phyloP scores from a whole-genome alignment of 2,113 vertebrate genomes.

The Terrapene triunguis region DNA sequence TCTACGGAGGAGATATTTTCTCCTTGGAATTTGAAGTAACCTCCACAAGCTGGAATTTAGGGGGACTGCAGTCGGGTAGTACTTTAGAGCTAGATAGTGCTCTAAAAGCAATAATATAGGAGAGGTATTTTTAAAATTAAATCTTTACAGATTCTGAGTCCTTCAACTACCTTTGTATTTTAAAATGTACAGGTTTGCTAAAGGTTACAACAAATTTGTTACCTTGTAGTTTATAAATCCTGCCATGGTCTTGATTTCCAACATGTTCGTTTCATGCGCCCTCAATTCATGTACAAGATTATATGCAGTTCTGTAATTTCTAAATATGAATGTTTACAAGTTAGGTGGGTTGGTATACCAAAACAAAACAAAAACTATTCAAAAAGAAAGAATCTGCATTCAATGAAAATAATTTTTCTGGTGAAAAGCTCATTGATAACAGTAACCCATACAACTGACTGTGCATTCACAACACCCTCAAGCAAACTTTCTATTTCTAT shows the following conservation, averaged over 20 bases:
- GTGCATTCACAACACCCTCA: not conserved
- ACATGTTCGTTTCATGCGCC: slow-evolving; percentile 96
- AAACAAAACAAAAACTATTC: slow-evolving; percentile 7
- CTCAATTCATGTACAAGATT: slow-evolving; percentile 95
- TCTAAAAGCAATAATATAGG: not conserved
- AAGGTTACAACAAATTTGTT: slow-evolving; percentile 43
- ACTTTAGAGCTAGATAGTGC: not conserved
- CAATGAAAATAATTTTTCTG: slow-evolving; percentile 17
- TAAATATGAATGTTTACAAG: slow-evolving; percentile 59
- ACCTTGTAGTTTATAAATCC: slow-evolving; percentile 99
- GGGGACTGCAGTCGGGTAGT: accelerated
- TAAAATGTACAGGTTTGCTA: not conserved
- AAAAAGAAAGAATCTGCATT: not conserved
- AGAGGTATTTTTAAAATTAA: slow-evolving; percentile 5
- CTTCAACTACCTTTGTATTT: not conserved
- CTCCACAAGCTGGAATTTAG: not conserved
- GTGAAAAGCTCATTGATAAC: not conserved
- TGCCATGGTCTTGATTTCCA: slow-evolving; percentile 99
- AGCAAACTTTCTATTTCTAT: not conserved
- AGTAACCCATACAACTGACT: not conserved
- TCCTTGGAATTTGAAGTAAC: not conserved
- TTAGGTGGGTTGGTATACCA: not conserved
- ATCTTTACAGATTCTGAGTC: not conserved
- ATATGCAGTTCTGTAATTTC: slow-evolving; percentile 96
- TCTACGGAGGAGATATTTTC: not conserved